Evolutionary conservation across 2,797 vertebrate species (phyloP).

Genomic region (Parauchenoglanis punctatus): DNA sequence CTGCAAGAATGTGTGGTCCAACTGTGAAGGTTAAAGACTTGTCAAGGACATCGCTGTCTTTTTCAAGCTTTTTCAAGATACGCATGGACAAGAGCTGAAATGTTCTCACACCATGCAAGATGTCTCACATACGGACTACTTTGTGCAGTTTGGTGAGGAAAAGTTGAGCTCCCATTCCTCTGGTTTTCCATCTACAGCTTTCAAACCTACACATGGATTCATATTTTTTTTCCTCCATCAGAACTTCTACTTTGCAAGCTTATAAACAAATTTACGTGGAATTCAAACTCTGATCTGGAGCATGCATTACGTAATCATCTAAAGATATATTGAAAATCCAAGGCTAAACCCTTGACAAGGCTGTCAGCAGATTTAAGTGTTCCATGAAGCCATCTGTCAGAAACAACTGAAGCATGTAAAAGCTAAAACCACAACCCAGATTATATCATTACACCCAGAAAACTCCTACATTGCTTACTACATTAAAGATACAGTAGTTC

Average conservation of each 20-base stretch:
- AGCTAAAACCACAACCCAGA: constrained; percentile 4
- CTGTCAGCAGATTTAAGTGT: constrained; percentile 34
- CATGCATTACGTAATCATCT: background rate
- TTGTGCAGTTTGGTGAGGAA: constrained; percentile 29
- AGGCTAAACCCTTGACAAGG: background rate
- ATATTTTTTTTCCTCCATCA: background rate
- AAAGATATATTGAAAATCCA: background rate
- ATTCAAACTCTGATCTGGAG: background rate
- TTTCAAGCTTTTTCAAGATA: constrained; percentile 29
- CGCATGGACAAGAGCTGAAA: background rate
- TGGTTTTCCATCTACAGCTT: background rate
- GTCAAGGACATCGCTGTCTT: constrained; percentile 12
- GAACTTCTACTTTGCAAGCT: background rate
- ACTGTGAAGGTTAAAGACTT: constrained; percentile 47
- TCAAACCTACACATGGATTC: background rate
- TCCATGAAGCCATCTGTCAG: constrained; percentile 1
- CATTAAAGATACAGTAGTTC: background rate
- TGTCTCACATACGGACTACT: constrained; percentile 30
- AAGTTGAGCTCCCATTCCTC: background rate
- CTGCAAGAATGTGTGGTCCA: constrained; percentile 42
- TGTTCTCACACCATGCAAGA: constrained; percentile 23
- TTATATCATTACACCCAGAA: constrained; percentile 9
- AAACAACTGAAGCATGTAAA: constrained; percentile 19
- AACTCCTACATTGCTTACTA: background rate
- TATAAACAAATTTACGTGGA: background rate